Conservation (phyloP, 2,888 invertebrate genomes). For the Coenonympha arcania region DNA sequence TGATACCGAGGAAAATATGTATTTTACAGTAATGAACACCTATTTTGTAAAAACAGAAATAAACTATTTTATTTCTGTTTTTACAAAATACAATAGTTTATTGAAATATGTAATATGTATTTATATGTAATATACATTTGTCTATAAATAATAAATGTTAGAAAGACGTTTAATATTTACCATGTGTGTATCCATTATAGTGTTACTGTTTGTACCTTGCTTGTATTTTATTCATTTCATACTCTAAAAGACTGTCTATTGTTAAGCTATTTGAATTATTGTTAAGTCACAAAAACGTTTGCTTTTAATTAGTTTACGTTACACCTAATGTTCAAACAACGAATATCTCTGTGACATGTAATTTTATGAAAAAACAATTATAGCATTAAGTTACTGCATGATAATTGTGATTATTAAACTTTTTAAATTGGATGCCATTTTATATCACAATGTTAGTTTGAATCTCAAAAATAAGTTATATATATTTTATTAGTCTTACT, state of each 20-base stretch:
- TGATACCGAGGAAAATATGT: not conserved
- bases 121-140: slow-evolving; percentile 4
- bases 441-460: slow-evolving; percentile 13
- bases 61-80: too few species aligned
- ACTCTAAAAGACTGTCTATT: slow-evolving; percentile 72
- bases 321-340: slow-evolving; percentile 61
- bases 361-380: slow-evolving; percentile 17
- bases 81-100: too few species aligned
- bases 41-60: slow-evolving; percentile 6
- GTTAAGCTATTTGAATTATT: slow-evolving; percentile 67
- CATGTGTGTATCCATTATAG: slow-evolving; percentile 22
- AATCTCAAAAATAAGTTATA: slow-evolving; percentile 22
- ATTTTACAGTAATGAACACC: slow-evolving; percentile 6
- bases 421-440: slow-evolving; percentile 5
- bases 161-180: slow-evolving; percentile 17
- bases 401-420: slow-evolving; percentile 17
- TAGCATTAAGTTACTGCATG: slow-evolving; percentile 21
- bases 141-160: slow-evolving; percentile 22
- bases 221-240: slow-evolving; percentile 46
- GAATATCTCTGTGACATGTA: slow-evolving; percentile 60
- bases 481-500: not conserved
- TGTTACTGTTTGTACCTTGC: slow-evolving; percentile 38
- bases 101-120: too few species aligned
- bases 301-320: slow-evolving; percentile 55
- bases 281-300: slow-evolving; percentile 69